phyloP scores from a whole-genome alignment of 2,113 vertebrate species.

The Bagarius yarrelli region DNA sequence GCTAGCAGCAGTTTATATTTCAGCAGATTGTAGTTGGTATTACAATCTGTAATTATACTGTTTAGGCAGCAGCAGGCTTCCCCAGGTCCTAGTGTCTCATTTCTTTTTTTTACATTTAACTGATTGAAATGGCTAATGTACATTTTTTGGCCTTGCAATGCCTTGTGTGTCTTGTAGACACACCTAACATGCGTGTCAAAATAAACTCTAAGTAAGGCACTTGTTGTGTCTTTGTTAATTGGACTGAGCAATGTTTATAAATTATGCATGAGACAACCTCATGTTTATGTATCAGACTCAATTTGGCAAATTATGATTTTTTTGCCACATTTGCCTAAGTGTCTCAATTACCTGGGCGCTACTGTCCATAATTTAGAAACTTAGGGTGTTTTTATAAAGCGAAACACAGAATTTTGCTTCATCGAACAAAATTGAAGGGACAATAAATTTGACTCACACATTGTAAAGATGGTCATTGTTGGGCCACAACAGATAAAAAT shows the following conservation, averaged over 20 bases:
- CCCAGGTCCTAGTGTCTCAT: too few species aligned
- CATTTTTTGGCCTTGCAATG: neutral
- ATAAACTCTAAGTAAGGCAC: slow-evolving; percentile 23
- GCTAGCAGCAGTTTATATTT: too few species aligned
- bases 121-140: neutral
- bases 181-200: slow-evolving; percentile 21
- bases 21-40: too few species aligned
- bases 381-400: slow-evolving; percentile 36
- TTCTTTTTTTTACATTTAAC: too few species aligned
- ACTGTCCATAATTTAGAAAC: slow-evolving; percentile 36
- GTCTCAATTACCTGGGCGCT: slow-evolving; percentile 39
- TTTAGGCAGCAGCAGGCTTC: neutral
- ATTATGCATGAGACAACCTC: slow-evolving; percentile 41
- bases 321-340: slow-evolving; percentile 42
- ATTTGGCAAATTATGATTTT: slow-evolving; percentile 48
- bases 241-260: slow-evolving; percentile 38
- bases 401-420: slow-evolving; percentile 11
- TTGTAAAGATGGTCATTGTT: neutral
- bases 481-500: neutral
- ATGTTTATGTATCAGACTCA: slow-evolving; percentile 50
- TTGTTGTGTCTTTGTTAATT: slow-evolving; percentile 31
- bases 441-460: slow-evolving; percentile 3
- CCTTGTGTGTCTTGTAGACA: slow-evolving; percentile 10
- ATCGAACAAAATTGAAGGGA: slow-evolving; percentile 10
- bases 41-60: too few species aligned